phyloP scores from a whole-genome alignment of 1,140 invertebrate species.

The Zaprionus ornatus region DNA sequence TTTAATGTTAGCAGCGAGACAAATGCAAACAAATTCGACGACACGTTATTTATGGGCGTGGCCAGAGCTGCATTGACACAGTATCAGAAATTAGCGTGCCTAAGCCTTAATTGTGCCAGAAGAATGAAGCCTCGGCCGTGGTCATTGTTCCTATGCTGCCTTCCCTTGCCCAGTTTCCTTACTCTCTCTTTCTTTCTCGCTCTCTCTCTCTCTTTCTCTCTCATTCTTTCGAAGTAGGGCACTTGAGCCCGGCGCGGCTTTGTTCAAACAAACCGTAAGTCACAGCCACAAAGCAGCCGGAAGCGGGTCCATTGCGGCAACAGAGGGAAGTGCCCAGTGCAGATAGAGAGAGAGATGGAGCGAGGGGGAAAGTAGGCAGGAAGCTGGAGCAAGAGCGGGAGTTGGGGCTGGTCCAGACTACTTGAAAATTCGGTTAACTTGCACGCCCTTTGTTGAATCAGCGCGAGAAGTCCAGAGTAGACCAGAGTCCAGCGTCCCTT shows the following conservation, averaged over 20 bases:
- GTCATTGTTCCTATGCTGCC: neutral
- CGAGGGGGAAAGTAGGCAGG: neutral
- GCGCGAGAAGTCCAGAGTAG: neutral
- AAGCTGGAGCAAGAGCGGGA: neutral
- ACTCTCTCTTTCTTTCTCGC: neutral
- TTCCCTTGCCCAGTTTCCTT: neutral
- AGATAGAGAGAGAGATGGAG: no score
- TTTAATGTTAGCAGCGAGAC: conserved; percentile 56
- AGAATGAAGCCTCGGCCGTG: neutral
- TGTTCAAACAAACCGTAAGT: conserved; percentile 67
- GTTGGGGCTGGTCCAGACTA: conserved; percentile 19
- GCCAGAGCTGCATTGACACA: conserved; percentile 47
- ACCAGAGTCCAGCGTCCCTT: conserved; percentile 30
- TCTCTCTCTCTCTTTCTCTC: neutral
- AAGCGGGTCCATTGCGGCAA: conserved; percentile 16
- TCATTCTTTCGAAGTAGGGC: conserved; percentile 28
- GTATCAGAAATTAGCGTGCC: conserved; percentile 69
- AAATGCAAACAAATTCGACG: conserved; percentile 49
- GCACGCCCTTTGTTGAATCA: conserved; percentile 29
- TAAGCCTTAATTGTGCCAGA: conserved; percentile 57
- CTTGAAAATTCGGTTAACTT: conserved; percentile 56
- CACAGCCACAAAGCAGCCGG: conserved; percentile 52
- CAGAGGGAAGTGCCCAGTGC: neutral
- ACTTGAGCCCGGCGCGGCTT: conserved; percentile 37
- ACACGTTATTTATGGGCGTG: conserved; percentile 57